Conservation (phyloP, 1,140 invertebrate species). For the Drosophila pruinosa region DNA sequence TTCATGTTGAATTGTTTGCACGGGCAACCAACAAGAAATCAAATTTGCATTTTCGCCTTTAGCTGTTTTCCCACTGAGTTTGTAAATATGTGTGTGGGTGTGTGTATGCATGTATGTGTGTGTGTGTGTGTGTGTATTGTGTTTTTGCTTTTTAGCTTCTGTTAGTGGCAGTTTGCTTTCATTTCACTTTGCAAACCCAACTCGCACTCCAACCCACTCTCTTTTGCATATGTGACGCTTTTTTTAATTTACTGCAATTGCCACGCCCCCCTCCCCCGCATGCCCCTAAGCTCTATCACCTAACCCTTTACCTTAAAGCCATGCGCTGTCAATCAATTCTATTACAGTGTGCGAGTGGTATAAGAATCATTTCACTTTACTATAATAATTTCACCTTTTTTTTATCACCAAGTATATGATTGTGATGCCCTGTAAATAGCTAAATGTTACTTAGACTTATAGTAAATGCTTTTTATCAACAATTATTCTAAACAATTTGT, state of each 20-base stretch:
- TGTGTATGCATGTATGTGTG: not conserved
- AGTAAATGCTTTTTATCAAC: too few relatives aligned
- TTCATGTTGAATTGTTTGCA: constrained; percentile 15
- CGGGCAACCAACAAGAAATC: constrained; percentile 2
- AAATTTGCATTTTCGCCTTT: constrained; percentile 40
- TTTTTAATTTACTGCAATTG: constrained; percentile 39
- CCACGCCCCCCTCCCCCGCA: not conserved
- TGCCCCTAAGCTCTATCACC: not conserved
- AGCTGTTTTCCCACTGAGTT: constrained; percentile 16
- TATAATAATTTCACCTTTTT: not conserved
- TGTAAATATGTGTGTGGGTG: not conserved
- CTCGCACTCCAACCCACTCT: not conserved
- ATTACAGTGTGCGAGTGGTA: not conserved
- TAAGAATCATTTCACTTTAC: constrained; percentile 22
- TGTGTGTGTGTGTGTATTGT: constrained; percentile 14
- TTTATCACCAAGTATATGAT: too few relatives aligned
- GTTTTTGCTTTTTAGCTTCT: constrained; percentile 32
- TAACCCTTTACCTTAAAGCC: not conserved
- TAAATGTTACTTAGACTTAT: too few relatives aligned
- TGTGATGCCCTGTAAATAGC: not conserved
- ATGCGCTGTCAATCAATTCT: constrained; percentile 36
- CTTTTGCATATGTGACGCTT: constrained; percentile 16
- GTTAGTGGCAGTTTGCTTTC: constrained; percentile 35
- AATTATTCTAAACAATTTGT: too few relatives aligned
- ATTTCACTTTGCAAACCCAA: constrained; percentile 28